Base-by-base conservation (phyloP, 2,888 invertebrate species). In the Rhaphigaster nebulosa region DNA sequence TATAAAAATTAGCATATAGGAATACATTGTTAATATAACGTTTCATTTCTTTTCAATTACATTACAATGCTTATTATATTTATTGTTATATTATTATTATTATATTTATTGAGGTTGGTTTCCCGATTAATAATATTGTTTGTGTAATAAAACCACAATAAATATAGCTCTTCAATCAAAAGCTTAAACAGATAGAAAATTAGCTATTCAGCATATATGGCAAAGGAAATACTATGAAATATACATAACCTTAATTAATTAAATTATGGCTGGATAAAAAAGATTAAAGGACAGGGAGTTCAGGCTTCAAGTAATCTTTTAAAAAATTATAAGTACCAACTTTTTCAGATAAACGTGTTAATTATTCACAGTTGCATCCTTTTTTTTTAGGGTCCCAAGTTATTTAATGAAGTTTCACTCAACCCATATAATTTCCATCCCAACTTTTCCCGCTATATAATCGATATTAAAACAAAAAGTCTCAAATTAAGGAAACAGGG, bases 331-430 rank as follows among this genome's bases (percentile, higher is more conserved):
- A 38, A 76, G 29, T 18, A 20, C 34, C 38, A 76, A 76, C 70
- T 76, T 76, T 76, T 38, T 23, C 29, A 76, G 70, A 29, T 23
- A 76, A 23, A 23, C 23, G 8, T 38, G 6, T 76, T 38, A 76
- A 76, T 76, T 76, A 76, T 76, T 20, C 34, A 76, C 20, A 76
- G 29, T 38, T 23, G 8, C 20, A 76, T 0, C 38, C 29, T 12
- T 23, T 38, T 65, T 38, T 76, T 34, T 76, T 38, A 76, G 34
- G 20, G 38, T 34, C 70, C 23, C 0, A 76, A 38, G 70, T 76
- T 76, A 76, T 38, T 76, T 38, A 76, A 76, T 76, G 38, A 76
- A 76, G 70, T 76, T 38, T 38, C 4, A 76, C 70, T 76, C 70
- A 38, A 38, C 34, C 70, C 70, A 8, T 1, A 8, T 76, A 23